Percentiles rank a stretch among this genome's conserved stretches.
These are phyloP conservation scores for Lasius platythorax DNA, from an alignment of 2,888 invertebrate genomes.

Conservation along the genomic window DNA sequence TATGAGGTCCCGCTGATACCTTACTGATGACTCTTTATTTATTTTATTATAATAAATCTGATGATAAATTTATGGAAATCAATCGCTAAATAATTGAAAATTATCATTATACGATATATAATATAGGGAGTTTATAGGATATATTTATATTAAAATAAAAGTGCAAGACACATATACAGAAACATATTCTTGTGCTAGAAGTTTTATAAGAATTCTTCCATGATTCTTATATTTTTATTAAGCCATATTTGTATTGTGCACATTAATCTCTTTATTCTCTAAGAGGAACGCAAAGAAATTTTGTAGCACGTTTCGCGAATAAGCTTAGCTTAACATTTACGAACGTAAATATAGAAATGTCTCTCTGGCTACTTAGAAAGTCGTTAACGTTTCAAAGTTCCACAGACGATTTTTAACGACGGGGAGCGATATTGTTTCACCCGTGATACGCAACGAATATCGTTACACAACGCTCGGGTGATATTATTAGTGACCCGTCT, in stretches of 20 bases:
- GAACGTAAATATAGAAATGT: neutral
- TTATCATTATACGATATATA: neutral
- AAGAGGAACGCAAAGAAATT: conserved; percentile 26
- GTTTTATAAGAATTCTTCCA: neutral
- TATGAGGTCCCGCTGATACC: neutral
- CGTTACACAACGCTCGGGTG: conserved; percentile 69
- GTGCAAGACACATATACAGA: neutral
- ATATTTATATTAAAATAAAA: neutral
- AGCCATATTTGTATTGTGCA: neutral
- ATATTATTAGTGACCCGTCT: conserved; percentile 76
- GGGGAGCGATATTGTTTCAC: conserved; percentile 49
- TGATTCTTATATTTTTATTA: neutral
- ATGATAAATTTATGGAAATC: neutral
- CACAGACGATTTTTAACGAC: conserved; percentile 7
- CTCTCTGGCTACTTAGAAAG: conserved; percentile 17
- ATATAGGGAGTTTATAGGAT: neutral
- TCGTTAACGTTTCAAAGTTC: neutral
- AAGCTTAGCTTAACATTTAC: neutral
- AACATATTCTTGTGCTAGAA: neutral
- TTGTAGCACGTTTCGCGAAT: conserved; percentile 20
- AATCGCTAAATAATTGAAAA: neutral
- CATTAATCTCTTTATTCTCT: neutral
- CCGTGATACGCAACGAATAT: conserved; percentile 65
- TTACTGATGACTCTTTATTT: neutral
- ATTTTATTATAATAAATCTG: neutral